Conservation (phyloP, 2,113 vertebrate genomes). For the Candoia aspera region DNA sequence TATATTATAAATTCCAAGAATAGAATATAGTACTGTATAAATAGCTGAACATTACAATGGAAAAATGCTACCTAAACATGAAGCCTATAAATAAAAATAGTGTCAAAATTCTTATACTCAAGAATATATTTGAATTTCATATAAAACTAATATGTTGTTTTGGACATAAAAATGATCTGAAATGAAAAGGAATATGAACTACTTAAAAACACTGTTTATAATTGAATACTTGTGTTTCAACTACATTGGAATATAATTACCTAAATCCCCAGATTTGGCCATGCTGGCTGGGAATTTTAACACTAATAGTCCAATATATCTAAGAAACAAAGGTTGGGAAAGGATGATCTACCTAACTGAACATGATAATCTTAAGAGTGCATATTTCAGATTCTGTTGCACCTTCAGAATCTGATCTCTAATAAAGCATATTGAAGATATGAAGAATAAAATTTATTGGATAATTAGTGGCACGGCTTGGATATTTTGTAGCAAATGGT, state of each 20-base stretch:
- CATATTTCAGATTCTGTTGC: neutral
- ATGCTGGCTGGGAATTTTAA: neutral
- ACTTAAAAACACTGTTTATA: neutral
- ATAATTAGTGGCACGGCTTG: neutral
- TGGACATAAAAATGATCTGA: neutral
- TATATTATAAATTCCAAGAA: neutral
- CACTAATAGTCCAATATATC: neutral
- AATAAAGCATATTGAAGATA: neutral
- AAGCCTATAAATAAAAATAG: neutral
- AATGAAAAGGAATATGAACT: neutral
- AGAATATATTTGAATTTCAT: neutral
- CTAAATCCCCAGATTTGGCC: neutral
- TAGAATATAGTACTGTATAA: neutral
- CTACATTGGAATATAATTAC: neutral
- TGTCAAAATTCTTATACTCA: neutral
- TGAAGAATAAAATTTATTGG: neutral
- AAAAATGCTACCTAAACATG: neutral
- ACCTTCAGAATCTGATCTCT: neutral
- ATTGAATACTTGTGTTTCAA: neutral
- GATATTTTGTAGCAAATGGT: neutral
- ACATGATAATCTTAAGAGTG: neutral
- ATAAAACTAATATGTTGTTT: neutral
- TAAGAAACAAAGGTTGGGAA: neutral
- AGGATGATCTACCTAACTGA: too few species aligned
- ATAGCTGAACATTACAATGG: neutral